These are phyloP conservation scores for Galbula dea DNA, from an alignment of 2,113 vertebrate species.

Conservation along the genomic window DNA sequence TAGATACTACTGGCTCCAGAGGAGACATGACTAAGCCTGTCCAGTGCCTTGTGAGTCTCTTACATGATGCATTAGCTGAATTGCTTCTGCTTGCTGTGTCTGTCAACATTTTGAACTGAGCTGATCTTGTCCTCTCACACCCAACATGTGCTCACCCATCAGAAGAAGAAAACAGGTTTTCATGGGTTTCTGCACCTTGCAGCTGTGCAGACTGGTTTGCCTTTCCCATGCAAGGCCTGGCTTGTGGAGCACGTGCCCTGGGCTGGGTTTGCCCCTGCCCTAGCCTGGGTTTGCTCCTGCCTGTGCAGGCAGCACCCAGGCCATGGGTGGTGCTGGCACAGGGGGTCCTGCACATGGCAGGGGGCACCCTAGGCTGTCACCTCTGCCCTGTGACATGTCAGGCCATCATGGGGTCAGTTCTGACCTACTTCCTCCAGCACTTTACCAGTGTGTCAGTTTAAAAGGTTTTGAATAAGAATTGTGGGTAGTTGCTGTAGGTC, in stretches of 20 bases:
- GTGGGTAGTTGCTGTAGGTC: neutral
- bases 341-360: accelerated
- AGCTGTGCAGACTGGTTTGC: neutral
- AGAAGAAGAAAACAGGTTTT: neutral
- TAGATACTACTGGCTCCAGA: accelerated
- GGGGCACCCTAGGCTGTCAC: accelerated
- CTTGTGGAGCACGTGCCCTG: neutral
- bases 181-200: neutral
- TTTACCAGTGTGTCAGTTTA: accelerated
- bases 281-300: neutral
- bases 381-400: neutral
- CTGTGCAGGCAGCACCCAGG: neutral
- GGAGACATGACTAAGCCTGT: neutral
- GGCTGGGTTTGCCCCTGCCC: neutral
- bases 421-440: neutral
- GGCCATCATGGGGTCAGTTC: accelerated
- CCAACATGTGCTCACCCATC: neutral
- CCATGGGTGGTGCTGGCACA: neutral
- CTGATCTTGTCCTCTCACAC: neutral
- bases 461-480: neutral
- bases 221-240: neutral
- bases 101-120: neutral
- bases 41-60: accelerated
- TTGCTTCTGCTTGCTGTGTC: neutral
- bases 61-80: neutral